Evolutionary conservation across 2,888 invertebrate species (phyloP).

Genomic region (Boloria euphrosyne): DNA sequence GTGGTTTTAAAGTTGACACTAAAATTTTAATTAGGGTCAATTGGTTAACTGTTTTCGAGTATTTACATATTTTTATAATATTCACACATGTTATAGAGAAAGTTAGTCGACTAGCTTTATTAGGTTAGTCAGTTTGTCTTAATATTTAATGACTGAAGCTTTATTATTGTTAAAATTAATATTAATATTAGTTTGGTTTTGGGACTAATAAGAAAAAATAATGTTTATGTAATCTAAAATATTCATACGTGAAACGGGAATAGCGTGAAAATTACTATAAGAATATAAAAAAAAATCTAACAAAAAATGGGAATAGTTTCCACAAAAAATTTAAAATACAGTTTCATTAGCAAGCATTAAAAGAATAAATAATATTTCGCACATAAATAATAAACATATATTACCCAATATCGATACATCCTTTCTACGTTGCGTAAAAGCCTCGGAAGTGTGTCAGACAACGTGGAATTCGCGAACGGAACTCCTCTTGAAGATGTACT

Average conservation of each 20-base stretch:
- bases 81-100: neutral
- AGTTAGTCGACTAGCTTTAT: slow-evolving; percentile 11
- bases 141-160: neutral
- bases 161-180: neutral
- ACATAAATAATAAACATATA: slow-evolving; percentile 20
- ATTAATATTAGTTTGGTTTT: too few relatives aligned
- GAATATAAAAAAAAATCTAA: too few relatives aligned
- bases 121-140: neutral
- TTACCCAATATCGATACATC: slow-evolving; percentile 45
- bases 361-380: slow-evolving; percentile 9
- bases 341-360: neutral
- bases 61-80: neutral
- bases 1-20: neutral
- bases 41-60: neutral
- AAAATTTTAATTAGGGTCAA: neutral
- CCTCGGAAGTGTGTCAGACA: slow-evolving; percentile 48
- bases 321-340: too few relatives aligned
- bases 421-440: slow-evolving; percentile 50
- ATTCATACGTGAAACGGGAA: too few relatives aligned
- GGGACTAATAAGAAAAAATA: too few relatives aligned
- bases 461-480: slow-evolving; percentile 50
- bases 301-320: too few relatives aligned
- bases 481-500: slow-evolving; percentile 37
- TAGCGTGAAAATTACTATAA: too few relatives aligned
- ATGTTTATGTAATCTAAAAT: too few relatives aligned